Conservation (phyloP, 2,113 vertebrate species). For the Anolis carolinensis region DNA sequence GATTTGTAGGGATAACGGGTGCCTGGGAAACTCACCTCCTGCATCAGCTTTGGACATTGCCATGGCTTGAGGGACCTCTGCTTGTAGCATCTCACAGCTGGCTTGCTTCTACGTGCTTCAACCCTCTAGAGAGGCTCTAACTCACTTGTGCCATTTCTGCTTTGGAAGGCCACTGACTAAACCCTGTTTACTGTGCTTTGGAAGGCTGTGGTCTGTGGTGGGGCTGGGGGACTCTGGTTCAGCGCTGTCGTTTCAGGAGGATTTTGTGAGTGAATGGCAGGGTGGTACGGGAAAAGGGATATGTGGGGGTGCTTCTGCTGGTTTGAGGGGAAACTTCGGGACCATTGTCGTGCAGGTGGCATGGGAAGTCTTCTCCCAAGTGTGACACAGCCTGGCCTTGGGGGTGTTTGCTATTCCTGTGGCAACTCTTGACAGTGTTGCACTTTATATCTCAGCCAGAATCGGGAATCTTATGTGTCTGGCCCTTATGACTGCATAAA, state of each 20-base stretch:
- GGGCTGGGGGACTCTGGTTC: no score
- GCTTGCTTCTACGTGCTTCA: fast-evolving
- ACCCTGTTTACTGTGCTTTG: background rate
- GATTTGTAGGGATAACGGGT: background rate
- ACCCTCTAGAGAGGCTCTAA: background rate
- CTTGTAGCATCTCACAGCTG: fast-evolving
- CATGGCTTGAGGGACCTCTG: background rate
- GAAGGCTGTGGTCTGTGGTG: no score
- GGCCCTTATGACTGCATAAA: background rate
- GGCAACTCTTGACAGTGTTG: background rate
- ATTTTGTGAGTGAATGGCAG: background rate
- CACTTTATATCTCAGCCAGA: background rate
- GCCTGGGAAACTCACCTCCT: no score
- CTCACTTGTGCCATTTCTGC: fast-evolving
- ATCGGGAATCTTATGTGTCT: background rate
- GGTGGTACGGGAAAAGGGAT: no score
- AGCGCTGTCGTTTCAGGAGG: background rate
- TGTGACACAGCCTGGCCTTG: no score
- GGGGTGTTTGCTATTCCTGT: background rate
- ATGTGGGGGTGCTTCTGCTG: background rate
- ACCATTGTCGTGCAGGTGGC: no score
- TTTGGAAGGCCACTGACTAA: fast-evolving
- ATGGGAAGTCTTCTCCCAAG: no score
- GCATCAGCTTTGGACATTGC: fast-evolving
- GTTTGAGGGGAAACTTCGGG: background rate